These are phyloP conservation scores for Haemorhous mexicanus DNA, from an alignment of 2,113 vertebrate genomes.

Conservation along the genomic window DNA sequence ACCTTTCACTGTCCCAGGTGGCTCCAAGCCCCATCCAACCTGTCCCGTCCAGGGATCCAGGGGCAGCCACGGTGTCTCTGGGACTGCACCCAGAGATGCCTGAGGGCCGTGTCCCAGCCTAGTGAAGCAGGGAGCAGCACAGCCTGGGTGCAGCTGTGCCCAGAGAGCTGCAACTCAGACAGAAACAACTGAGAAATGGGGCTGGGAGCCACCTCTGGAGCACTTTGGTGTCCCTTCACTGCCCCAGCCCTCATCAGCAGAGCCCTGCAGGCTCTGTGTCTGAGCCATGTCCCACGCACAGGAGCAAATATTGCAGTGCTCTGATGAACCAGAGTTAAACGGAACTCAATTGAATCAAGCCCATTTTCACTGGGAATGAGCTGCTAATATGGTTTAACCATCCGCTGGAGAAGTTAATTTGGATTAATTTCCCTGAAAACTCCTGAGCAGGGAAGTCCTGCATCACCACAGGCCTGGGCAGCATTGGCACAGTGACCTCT, in stretches of 20 bases:
- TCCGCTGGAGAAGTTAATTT: not conserved
- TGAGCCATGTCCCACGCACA: not conserved
- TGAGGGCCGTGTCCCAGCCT: accelerated
- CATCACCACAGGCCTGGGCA: not conserved
- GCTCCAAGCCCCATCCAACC: not conserved
- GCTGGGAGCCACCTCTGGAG: accelerated
- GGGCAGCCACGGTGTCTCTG: not conserved
- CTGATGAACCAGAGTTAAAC: not conserved
- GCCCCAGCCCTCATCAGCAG: not conserved
- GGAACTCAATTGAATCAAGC: not conserved
- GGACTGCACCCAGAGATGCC: accelerated
- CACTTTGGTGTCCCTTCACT: not conserved
- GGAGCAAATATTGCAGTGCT: not conserved
- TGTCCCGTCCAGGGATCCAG: not conserved
- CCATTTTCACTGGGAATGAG: not conserved
- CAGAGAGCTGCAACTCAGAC: not conserved
- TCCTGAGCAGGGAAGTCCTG: not conserved
- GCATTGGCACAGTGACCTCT: not conserved
- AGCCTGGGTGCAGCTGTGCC: not conserved
- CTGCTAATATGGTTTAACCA: not conserved
- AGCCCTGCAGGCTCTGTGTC: not conserved
- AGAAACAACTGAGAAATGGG: not conserved
- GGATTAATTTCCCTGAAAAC: conserved; percentile 15
- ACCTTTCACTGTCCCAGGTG: no score
- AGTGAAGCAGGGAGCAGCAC: not conserved